A percentile compares a stretch with the other conserved stretches of the same genome.
phyloP scores from a whole-genome alignment of 2,888 invertebrate genomes.

The Spisula solida region DNA sequence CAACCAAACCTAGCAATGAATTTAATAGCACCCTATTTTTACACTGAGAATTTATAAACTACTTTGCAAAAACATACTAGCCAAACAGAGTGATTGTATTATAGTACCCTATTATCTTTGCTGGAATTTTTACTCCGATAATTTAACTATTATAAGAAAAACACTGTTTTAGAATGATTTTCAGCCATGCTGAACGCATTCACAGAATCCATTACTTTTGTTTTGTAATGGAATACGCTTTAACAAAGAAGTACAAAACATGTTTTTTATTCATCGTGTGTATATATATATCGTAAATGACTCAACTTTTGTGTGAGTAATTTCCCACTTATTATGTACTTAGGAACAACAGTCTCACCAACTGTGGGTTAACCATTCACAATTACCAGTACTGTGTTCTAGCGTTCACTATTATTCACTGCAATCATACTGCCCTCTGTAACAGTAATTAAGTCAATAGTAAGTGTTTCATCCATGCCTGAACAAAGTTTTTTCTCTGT shows the following conservation, averaged over 20 bases:
- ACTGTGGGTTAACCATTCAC: not conserved
- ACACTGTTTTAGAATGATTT: not conserved
- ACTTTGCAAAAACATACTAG: too few relatives aligned
- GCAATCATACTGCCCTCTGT: too few relatives aligned
- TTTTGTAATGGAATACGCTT: not conserved
- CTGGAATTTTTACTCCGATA: not conserved
- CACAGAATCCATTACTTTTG: not conserved
- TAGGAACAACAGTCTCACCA: not conserved
- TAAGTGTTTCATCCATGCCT: not conserved
- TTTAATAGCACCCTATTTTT: too few relatives aligned
- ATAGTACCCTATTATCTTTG: not conserved
- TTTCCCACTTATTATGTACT: not conserved
- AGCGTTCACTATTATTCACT: too few relatives aligned
- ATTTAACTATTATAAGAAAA: not conserved
- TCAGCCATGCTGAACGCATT: not conserved
- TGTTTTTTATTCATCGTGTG: constrained; percentile 5
- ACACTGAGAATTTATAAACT: too few relatives aligned
- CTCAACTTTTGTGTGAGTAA: constrained; percentile 2
- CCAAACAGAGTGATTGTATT: too few relatives aligned
- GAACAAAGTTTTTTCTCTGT: not conserved
- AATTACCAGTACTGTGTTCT: not conserved
- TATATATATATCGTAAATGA: not conserved
- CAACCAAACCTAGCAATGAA: too few relatives aligned
- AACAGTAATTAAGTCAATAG: not conserved
- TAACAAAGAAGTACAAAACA: not conserved